phyloP scores from a whole-genome alignment of 2,888 invertebrate genomes.

The Digitonthophagus gazella region DNA sequence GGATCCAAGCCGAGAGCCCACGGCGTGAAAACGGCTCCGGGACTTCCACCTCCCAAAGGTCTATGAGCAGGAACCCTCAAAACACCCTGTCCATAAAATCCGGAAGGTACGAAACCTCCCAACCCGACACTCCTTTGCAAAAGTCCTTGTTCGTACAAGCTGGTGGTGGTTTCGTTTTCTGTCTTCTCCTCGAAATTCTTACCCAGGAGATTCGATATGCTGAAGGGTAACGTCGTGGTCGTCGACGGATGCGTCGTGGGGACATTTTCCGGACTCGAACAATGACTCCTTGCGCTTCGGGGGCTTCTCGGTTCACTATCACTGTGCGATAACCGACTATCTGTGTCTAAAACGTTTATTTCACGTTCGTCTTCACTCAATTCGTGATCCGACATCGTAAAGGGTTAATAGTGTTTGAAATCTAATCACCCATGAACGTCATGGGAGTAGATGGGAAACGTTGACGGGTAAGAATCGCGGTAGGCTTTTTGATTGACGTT shows the following conservation, averaged over 20 bases:
- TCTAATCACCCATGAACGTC: not conserved
- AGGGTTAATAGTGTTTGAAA: not conserved
- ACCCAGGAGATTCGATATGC: slow-evolving; percentile 78
- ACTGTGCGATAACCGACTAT: slow-evolving; percentile 62
- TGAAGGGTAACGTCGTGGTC: slow-evolving; percentile 68
- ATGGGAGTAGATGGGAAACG: slow-evolving; percentile 1
- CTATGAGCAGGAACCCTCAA: slow-evolving; percentile 81
- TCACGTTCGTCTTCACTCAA: slow-evolving; percentile 63
- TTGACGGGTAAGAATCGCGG: not conserved
- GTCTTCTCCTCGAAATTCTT: slow-evolving; percentile 67
- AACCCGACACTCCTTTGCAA: slow-evolving; percentile 31
- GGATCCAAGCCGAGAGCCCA: slow-evolving; percentile 58
- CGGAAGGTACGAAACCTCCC: slow-evolving; percentile 48
- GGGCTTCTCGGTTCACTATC: slow-evolving; percentile 59
- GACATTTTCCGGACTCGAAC: slow-evolving; percentile 54
- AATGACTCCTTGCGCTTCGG: slow-evolving; percentile 49
- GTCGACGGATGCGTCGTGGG: slow-evolving; percentile 51
- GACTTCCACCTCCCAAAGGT: slow-evolving; percentile 58
- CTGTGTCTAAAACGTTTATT: slow-evolving; percentile 66
- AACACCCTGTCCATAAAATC: slow-evolving; percentile 65
- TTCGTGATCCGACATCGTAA: slow-evolving; percentile 48
- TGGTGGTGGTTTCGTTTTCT: slow-evolving; percentile 44
- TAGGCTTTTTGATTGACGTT: not conserved
- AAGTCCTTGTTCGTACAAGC: slow-evolving; percentile 41
- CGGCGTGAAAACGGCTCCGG: slow-evolving; percentile 51